Conservation (phyloP, 2,113 vertebrate species). For the Eptesicus fuscus region DNA sequence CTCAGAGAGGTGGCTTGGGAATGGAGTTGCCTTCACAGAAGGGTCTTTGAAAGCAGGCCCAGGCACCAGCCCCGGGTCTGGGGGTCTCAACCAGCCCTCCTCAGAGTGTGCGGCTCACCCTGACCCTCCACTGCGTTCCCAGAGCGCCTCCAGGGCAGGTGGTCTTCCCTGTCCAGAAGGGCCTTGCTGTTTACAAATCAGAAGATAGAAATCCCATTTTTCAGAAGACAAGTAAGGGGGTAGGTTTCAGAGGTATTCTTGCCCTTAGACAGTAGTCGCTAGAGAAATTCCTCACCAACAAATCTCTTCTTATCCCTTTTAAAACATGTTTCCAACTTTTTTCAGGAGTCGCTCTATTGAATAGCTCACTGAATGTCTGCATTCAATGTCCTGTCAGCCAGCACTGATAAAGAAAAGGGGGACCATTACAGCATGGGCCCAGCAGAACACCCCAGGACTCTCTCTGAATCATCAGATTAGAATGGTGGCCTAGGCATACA, state of each 20-base stretch:
- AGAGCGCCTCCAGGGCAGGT: background rate
- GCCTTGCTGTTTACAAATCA: background rate
- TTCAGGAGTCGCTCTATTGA: too few species aligned
- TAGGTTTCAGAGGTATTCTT: background rate
- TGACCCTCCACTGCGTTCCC: background rate
- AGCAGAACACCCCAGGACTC: background rate
- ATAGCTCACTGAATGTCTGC: accelerated
- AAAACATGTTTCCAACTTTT: background rate
- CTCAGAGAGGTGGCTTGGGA: accelerated
- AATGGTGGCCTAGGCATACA: too few species aligned
- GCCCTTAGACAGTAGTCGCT: background rate
- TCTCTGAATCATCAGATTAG: background rate
- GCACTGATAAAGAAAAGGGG: background rate
- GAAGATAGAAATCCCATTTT: background rate
- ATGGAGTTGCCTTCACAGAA: background rate
- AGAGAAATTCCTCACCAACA: background rate
- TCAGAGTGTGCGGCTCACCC: accelerated
- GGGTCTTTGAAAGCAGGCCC: background rate
- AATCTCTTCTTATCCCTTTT: background rate
- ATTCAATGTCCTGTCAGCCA: too few species aligned
- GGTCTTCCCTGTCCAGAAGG: background rate
- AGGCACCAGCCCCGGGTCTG: background rate
- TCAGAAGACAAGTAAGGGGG: background rate
- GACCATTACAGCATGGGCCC: background rate
- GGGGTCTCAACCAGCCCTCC: background rate